Conservation (phyloP, 53 echinoderm and acorn worm species). For the Apostichopus leukothele region DNA sequence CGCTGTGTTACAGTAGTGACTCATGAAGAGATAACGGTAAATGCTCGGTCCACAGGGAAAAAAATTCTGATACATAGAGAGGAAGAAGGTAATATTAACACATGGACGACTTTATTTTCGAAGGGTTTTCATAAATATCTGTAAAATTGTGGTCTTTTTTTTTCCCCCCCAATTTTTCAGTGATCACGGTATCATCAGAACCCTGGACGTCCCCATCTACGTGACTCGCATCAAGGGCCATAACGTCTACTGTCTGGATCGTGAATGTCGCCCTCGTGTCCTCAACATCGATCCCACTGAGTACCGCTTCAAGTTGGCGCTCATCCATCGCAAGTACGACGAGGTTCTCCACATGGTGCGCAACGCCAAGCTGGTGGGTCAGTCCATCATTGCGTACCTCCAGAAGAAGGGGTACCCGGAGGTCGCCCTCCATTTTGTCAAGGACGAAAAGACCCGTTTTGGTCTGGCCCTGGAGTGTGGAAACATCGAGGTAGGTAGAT, state of each 20-base stretch:
- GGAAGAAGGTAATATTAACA: too few species aligned
- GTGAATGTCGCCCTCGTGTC: conserved; percentile 92
- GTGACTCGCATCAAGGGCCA: conserved; percentile 99
- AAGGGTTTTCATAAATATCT: too few species aligned
- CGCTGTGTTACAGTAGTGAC: too few species aligned
- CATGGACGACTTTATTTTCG: too few species aligned
- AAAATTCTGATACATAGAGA: too few species aligned
- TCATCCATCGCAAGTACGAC: conserved; percentile 97
- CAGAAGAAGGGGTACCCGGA: conserved; percentile 99
- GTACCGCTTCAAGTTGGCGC: conserved; percentile 94
- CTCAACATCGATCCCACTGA: conserved; percentile 94
- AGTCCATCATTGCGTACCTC: conserved; percentile 98
- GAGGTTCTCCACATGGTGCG: conserved; percentile 99
- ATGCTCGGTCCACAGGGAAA: too few species aligned
- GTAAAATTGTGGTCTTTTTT: too few species aligned
- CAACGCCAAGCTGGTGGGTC: conserved; percentile 90
- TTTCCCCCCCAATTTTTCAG: conserved; percentile 44
- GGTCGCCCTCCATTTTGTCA: conserved; percentile 97
- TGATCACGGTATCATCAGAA: conserved; percentile 96
- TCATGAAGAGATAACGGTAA: too few species aligned
- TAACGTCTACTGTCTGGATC: conserved; percentile 93
- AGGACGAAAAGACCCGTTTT: conserved; percentile 98
- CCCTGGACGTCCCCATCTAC: conserved; percentile 98
- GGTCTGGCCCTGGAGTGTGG: conserved; percentile 95
- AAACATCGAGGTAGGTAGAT: conserved; percentile 78